phyloP scores from a whole-genome alignment of 2,113 vertebrate species.

The Neofelis nebulosa region DNA sequence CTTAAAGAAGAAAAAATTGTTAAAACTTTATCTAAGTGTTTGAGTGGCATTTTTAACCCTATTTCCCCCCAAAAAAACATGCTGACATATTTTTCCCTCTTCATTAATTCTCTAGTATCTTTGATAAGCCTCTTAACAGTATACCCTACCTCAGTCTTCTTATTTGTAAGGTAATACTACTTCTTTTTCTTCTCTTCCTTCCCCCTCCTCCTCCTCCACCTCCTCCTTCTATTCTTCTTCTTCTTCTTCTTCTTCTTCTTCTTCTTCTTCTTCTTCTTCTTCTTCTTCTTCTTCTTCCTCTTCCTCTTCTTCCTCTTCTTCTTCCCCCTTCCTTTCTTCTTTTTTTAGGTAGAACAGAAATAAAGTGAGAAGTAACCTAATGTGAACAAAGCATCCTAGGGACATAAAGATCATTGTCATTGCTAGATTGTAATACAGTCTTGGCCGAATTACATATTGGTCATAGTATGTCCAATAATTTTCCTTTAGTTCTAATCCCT shows the following conservation, averaged over 20 bases:
- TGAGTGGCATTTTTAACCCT: not conserved
- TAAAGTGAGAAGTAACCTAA: not conserved
- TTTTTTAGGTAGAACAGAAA: not conserved
- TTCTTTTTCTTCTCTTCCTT: not conserved
- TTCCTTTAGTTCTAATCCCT: not conserved
- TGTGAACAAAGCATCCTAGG: not conserved
- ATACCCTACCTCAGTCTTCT: not conserved
- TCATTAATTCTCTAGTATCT: not conserved
- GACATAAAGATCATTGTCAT: not conserved
- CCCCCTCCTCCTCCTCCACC: not conserved
- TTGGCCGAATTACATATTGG: not conserved
- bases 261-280: too few relatives aligned
- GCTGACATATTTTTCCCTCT: not conserved
- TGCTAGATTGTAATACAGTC: not conserved
- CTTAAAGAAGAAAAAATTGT: slow-evolving; percentile 11
- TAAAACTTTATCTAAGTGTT: not conserved
- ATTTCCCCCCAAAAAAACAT: not conserved
- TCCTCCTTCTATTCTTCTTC: too few relatives aligned
- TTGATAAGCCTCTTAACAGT: not conserved
- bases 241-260: not conserved
- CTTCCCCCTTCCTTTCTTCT: too few relatives aligned
- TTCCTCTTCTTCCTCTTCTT: too few relatives aligned
- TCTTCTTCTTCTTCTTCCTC: too few relatives aligned
- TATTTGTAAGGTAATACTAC: not conserved
- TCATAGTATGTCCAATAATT: not conserved